These are phyloP conservation scores for Tethea ocularis DNA, from an alignment of 2,888 invertebrate genomes.

Conservation along the genomic window DNA sequence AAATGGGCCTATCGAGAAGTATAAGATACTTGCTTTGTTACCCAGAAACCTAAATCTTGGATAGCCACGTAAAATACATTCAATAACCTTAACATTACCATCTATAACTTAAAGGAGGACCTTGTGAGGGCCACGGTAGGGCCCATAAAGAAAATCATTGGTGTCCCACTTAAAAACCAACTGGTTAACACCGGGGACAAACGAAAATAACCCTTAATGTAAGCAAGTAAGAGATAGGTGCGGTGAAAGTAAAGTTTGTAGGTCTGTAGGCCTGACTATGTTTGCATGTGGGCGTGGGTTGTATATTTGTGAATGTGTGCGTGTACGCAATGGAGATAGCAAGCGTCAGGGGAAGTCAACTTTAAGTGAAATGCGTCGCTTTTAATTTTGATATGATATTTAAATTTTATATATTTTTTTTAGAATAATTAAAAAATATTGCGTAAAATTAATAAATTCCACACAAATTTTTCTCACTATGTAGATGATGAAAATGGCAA, in stretches of 20 bases:
- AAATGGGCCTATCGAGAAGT: too few species aligned
- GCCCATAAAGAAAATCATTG: constrained; percentile 72
- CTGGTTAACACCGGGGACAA: constrained; percentile 31
- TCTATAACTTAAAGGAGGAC: constrained; percentile 53
- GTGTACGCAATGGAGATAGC: constrained; percentile 79
- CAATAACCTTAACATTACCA: constrained; percentile 58
- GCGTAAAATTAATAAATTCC: background rate
- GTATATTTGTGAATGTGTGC: constrained; percentile 55
- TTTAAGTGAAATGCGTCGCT: constrained; percentile 75
- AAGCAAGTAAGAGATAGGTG: constrained; percentile 37
- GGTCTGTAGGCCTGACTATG: constrained; percentile 77
- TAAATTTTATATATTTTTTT: background rate
- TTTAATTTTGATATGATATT: constrained; percentile 11
- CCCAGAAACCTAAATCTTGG: background rate
- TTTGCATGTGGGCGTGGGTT: constrained; percentile 55
- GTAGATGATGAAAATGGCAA: background rate
- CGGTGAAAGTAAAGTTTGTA: constrained; percentile 72
- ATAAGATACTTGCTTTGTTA: background rate
- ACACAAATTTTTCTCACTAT: background rate
- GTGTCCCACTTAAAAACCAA: constrained; percentile 70
- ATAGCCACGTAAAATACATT: constrained; percentile 18
- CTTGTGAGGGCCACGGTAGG: constrained; percentile 66
- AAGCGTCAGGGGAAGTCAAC: constrained; percentile 61
- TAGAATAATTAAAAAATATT: background rate
- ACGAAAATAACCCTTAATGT: constrained; percentile 44